Evolutionary conservation across 2,888 invertebrate genomes (phyloP).

Genomic region (Hololepta plana): DNA sequence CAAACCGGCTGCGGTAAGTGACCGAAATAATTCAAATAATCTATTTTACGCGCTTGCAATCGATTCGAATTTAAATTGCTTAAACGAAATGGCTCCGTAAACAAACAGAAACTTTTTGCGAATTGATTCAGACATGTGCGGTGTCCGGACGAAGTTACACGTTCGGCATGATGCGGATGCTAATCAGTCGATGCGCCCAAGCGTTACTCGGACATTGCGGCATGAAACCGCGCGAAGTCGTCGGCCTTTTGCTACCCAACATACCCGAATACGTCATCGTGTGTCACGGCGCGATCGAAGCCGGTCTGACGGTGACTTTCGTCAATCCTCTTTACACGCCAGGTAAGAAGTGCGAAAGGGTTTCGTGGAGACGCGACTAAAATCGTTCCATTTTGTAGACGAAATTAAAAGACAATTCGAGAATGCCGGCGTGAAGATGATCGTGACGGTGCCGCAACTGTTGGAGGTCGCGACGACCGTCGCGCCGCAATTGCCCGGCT

Average conservation of each 20-base stretch:
- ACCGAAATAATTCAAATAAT: constrained; percentile 2
- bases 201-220: constrained; percentile 36
- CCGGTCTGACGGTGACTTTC: constrained; percentile 46
- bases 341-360: no score
- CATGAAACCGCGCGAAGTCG: constrained; percentile 40
- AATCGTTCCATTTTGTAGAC: constrained; percentile 26
- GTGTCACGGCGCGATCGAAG: constrained; percentile 46
- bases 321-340: constrained; percentile 52
- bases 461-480: constrained; percentile 40
- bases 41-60: background rate
- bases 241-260: constrained; percentile 50
- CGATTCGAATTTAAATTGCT: background rate
- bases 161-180: constrained; percentile 38
- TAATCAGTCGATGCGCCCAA: constrained; percentile 37
- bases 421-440: constrained; percentile 42
- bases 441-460: constrained; percentile 42
- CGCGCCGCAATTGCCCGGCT: constrained; percentile 33
- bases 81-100: constrained; percentile 1
- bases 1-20: constrained; percentile 46
- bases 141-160: constrained; percentile 44
- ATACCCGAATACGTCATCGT: constrained; percentile 48
- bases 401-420: constrained; percentile 44
- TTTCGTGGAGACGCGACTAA: background rate
- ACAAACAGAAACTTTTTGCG: constrained; percentile 4
- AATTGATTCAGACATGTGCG: constrained; percentile 43